Evolutionary conservation across 2,888 invertebrate genomes (phyloP), one percentile per base, ranked within the genome.

Genomic region (Diarsia mendica): DNA sequence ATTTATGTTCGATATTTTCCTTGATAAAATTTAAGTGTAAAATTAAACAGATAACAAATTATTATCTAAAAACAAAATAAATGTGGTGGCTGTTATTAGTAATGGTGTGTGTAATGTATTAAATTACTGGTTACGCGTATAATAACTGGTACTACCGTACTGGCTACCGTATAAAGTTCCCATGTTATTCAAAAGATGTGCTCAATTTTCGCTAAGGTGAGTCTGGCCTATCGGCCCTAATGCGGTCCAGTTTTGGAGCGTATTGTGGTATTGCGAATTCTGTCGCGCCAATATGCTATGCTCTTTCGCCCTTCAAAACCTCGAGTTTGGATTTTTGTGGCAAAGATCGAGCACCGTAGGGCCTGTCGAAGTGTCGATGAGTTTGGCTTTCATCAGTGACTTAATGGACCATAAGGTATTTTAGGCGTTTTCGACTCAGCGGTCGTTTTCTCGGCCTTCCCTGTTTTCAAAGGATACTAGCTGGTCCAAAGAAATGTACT

Each of bases 41-140:
- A 73, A 46, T 58, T 60, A 66, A 61, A 75, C 68, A 79, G 51
- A 82, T 58, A 69, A 63, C 10, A 76, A 76, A 82, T 58, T 67
- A 76, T 70, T 76, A 64, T 70, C 51, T 60, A 70, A 77, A 67
- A 67, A 13, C 1, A 28, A 55, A 28, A 1, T 20, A 79, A 61
- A 51, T 61, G 6, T 33, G 15, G n/a, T 46, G 20, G 33, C 15
- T 28, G 18, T 48, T 48, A 48, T 67, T 20, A 39, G 28, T 28
- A 15, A 2, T 1, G 44, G 44, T 15, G 15, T 72, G 33, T 23
- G 49, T 51, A 13, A 55, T 23, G 13, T 23, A 13, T 23, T 58
- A 48, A 48, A 23, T 72, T 33, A 74, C 23, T 33, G 18, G 20
- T 20, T 48, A 11, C 44, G 15, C 18, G 23, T 33, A 23, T 20